Base-by-base conservation (phyloP, 2,797 vertebrate species). In the Schizopygopsis malacanthus region DNA sequence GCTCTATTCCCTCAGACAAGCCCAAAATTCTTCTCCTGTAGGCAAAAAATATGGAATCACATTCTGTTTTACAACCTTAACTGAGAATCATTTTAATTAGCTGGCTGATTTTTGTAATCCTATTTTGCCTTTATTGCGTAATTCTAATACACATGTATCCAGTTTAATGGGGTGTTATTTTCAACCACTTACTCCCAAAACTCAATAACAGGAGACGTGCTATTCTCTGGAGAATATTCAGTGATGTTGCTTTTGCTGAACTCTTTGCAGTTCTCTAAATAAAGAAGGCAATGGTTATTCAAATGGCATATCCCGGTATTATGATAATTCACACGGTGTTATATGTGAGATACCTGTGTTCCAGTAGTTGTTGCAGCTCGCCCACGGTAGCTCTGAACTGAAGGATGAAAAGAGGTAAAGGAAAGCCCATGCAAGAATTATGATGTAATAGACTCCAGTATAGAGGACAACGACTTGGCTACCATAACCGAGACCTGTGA, bases 1-100 rank as follows among this genome's bases (percentile, higher is more conserved):
- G 89, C 76, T 98, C 96, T 88, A 99, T 98, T 77, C 98, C 97
- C 12, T 92, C 91, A 0, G 98, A 99, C 89, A 99, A 93, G 70
- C 96, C 97, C 59, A 99, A 90, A 73, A 99, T 96, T 91, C 97
- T 94, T 91, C 96, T 96, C 94, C 98, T 99, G 87, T 0, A 25
- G 88, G n/a, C 11, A 87, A 25, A 83, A 61, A 63, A 75, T n/a
- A 20, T 69, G 45, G 59, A 1, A 67, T 76, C 6, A 33, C 61
- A 71, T 69, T 70, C 12, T 33, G 33, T 82, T 63, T 9, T 18
- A 59, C 11, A 61, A 41, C 18, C 45, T 77, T 76, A 45, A 6
- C 22, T 61, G 43, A 52, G 18, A 52, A n/a, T 18, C 22, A 61
- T 47, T 69, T 37, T 28, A 9, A 16, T 87, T 73, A 47, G 54